Conservation (phyloP, 2,797 vertebrate species). For the Dipus sagitta region DNA sequence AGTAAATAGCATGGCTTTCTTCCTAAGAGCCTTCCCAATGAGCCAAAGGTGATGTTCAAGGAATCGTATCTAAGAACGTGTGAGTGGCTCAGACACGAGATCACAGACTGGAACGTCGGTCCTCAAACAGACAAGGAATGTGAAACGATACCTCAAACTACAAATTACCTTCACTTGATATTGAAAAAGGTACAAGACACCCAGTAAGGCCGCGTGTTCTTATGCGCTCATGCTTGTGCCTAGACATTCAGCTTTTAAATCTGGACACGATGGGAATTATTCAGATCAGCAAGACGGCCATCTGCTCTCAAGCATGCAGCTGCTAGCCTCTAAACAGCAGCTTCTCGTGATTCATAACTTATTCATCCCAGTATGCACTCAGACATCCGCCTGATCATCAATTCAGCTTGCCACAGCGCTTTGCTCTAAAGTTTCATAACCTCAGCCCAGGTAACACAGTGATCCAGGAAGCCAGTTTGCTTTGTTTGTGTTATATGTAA, state of each 20-base stretch:
- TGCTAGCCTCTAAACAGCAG: slow-evolving; percentile 82
- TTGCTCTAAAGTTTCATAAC: slow-evolving; percentile 74
- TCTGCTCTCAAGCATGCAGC: slow-evolving; percentile 85
- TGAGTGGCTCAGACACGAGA: neutral
- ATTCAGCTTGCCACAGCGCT: slow-evolving; percentile 62
- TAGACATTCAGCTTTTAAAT: slow-evolving; percentile 72
- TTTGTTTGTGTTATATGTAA: neutral
- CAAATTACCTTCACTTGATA: neutral
- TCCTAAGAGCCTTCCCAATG: neutral
- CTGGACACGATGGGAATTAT: slow-evolving; percentile 78
- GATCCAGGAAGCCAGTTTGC: slow-evolving; percentile 37
- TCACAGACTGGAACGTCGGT: neutral
- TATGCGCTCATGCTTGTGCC: neutral
- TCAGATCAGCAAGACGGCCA: slow-evolving; percentile 82
- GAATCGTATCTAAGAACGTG: neutral
- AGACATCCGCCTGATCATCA: slow-evolving; percentile 83
- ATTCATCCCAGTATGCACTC: slow-evolving; percentile 82
- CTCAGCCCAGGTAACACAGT: slow-evolving; percentile 69
- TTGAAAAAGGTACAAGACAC: slow-evolving; percentile 19
- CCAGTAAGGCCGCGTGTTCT: slow-evolving; percentile 11
- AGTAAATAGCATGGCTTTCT: neutral
- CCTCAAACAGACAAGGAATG: neutral
- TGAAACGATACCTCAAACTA: neutral
- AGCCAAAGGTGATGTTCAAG: slow-evolving; percentile 29
- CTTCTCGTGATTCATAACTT: slow-evolving; percentile 84